These are phyloP conservation scores for Drosophila falleni DNA, from an alignment of 2,888 invertebrate genomes.

Conservation along the genomic window DNA sequence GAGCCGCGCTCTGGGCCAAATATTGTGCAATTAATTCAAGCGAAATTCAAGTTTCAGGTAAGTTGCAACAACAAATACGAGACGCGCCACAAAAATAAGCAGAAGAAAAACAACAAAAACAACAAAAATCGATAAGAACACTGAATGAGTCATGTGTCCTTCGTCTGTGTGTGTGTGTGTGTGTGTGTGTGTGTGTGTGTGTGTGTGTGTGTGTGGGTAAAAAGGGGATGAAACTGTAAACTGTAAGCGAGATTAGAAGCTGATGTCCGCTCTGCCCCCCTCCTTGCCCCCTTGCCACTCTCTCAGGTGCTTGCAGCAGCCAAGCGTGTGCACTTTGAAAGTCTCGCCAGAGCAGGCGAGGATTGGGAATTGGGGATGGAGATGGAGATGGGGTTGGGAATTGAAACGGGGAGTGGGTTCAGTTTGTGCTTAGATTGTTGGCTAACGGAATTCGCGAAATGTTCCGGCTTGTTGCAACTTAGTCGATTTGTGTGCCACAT, in stretches of 20 bases:
- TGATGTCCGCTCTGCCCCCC: neutral
- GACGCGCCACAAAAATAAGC: slow-evolving; percentile 5
- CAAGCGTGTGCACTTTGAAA: slow-evolving; percentile 57
- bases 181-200: slow-evolving; percentile 28
- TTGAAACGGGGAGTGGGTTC: neutral
- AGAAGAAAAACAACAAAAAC: slow-evolving; percentile 5
- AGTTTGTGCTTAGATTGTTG: neutral
- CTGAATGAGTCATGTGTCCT: slow-evolving; percentile 78
- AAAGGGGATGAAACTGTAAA: slow-evolving; percentile 66
- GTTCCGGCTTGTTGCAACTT: slow-evolving; percentile 10
- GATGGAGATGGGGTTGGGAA: neutral
- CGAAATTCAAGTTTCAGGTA: slow-evolving; percentile 86
- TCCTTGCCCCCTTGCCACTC: neutral
- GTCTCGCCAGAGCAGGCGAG: slow-evolving; percentile 18
- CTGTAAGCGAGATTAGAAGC: slow-evolving; percentile 36
- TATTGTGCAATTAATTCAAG: slow-evolving; percentile 85
- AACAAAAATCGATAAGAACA: slow-evolving; percentile 72
- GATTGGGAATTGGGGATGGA: neutral
- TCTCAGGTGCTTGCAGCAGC: slow-evolving; percentile 48
- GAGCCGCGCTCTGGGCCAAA: slow-evolving; percentile 85
- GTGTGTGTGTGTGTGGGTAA: no score
- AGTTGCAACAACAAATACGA: slow-evolving; percentile 29
- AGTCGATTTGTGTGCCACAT: slow-evolving; percentile 30
- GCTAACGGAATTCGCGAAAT: slow-evolving; percentile 15
- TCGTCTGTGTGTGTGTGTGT: slow-evolving; percentile 28